Evolutionary conservation across 2,113 vertebrate species (phyloP).

Genomic region (Lynx canadensis): DNA sequence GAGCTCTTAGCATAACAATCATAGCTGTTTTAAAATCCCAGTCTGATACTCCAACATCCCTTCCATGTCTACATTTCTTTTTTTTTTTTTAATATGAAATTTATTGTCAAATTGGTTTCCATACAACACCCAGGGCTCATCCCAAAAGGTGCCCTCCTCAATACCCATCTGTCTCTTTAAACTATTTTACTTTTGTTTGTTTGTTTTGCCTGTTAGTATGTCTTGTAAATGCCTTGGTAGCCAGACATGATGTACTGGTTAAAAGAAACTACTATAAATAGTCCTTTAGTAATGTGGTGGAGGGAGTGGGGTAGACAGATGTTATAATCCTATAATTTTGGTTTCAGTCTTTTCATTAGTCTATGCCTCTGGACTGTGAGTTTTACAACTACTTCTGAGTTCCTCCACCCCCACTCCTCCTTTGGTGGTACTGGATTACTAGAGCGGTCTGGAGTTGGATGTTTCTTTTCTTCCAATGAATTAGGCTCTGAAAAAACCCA

Average conservation of each 20-base stretch:
- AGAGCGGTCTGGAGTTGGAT: not conserved
- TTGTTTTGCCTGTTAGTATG: not conserved
- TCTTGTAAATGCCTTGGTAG: not conserved
- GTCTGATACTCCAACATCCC: not conserved
- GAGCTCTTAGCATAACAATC: not conserved
- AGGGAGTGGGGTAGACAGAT: not conserved
- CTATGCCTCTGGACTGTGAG: not conserved
- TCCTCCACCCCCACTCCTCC: too few relatives aligned
- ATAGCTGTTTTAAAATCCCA: not conserved
- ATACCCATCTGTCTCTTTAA: not conserved
- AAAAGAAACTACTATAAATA: not conserved
- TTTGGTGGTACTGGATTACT: not conserved
- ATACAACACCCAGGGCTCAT: too few relatives aligned
- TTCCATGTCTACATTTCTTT: not conserved
- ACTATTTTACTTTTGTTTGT: not conserved
- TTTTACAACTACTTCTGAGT: not conserved
- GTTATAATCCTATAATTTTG: not conserved
- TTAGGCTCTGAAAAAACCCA: not conserved
- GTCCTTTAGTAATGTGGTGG: not conserved
- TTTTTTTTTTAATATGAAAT: too few relatives aligned
- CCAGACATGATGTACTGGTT: not conserved
- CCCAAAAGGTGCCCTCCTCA: too few relatives aligned
- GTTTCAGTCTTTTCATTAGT: not conserved
- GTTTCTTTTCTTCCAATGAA: not conserved
- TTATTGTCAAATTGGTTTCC: too few relatives aligned